Base-by-base conservation (phyloP, 2,113 vertebrate genomes). In the Tamias sibiricus region DNA sequence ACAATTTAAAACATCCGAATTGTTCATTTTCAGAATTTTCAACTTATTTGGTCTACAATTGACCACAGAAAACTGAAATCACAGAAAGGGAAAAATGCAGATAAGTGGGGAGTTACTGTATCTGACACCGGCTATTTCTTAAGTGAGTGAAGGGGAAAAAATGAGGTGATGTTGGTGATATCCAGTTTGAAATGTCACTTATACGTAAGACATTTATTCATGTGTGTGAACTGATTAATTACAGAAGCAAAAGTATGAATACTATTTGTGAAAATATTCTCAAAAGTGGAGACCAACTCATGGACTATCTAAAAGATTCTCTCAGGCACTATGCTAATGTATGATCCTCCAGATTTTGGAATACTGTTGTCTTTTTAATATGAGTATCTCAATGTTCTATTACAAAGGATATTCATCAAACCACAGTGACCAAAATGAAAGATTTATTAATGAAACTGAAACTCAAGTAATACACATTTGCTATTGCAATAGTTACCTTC, bases 371-470 rank as follows among this genome's bases (percentile, higher is more conserved):
- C 37, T 77, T 90, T 90, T 90, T 42, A 54, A 91, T 47, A 4
- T 71, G 30, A 66, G 12, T 54, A 26, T 40, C 12, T 91, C 35
- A 4, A 2, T 42, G 11, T 81, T 81, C 26, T 71, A 44, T 75
- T 64, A 82, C 35, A 12, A 64, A 54, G 68, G n/a, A 82, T 49
- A 87, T 6, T 49, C 19, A 71, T 71, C 47, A 42, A 42, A 62
- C 42, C 17, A 4, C 32, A 47, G 7, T 54, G 52, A 10, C 11
- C 7, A 42, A 75, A 49, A 86, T 66, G 22, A 68, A 87, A 93
- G 35, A 32, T 74, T 59, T 79, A 64, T 89, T 80, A 69, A 54
- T 75, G 84, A 91, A 87, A 94, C 68, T 40, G 12, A 91, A 95
- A 82, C 47, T 68, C 22, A 80, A 52, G 32, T 49, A 72, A 85